A percentile compares a stretch with the other conserved stretches of the same genome.
phyloP scores from a whole-genome alignment of 2,113 vertebrate species.

The Lichenostomus cassidix region DNA sequence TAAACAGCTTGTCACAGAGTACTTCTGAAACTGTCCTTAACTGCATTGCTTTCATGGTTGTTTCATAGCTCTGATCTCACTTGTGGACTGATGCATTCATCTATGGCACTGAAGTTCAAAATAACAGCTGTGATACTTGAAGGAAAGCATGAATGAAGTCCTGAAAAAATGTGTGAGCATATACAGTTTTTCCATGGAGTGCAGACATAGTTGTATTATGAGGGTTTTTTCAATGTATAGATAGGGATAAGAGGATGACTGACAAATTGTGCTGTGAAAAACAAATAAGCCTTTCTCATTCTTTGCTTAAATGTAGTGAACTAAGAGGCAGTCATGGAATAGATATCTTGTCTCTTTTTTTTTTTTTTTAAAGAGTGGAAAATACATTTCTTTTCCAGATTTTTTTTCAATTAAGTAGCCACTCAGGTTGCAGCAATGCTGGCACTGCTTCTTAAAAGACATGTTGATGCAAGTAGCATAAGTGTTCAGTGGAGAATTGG shows the following conservation, averaged over 20 bases:
- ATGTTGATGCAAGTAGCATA: not conserved
- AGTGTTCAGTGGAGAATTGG: not conserved
- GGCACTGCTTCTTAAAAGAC: not conserved
- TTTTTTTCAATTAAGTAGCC: not conserved
- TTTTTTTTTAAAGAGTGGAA: not conserved
- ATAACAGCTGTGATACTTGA: not conserved
- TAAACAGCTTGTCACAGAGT: constrained; percentile 54
- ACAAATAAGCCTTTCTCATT: not conserved
- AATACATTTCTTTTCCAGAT: not conserved
- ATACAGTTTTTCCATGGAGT: not conserved
- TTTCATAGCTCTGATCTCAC: not conserved
- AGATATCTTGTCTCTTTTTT: not conserved
- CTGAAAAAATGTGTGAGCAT: not conserved
- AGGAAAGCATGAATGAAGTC: not conserved
- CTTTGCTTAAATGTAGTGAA: not conserved
- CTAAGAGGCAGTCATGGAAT: not conserved
- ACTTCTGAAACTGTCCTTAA: not conserved
- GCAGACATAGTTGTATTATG: not conserved
- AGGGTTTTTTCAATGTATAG: not conserved
- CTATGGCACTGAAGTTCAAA: not conserved
- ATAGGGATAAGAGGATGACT: not conserved
- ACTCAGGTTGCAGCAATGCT: not conserved
- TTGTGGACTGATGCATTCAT: not conserved
- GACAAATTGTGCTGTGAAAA: not conserved
- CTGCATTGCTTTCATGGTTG: not conserved